Evolutionary conservation across 2,113 vertebrate species (phyloP), one percentile per base, ranked within the genome.

Genomic region (Cavia aperea): DNA sequence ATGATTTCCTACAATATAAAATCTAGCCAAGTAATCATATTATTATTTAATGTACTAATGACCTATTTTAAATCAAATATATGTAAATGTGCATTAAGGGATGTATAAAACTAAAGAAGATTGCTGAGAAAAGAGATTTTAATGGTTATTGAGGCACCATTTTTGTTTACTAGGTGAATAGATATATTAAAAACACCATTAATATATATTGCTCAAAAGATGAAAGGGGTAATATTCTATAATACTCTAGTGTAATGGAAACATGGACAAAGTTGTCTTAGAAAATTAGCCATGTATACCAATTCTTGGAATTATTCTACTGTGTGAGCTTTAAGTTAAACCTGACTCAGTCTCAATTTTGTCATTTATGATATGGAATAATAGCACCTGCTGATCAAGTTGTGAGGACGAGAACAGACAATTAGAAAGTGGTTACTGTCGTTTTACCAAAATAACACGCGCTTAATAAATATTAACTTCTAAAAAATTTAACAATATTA

Each of bases 1-100:
- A 68, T 77, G 29, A 81, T 43, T 81, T 93, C 82, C 43, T 79
- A n/a, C 13, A 54, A 36, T 79, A 86, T 81, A 92, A 90, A 95
- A 86, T 92, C 54, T 81, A 83, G 15, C 16, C 75, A 94, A 93
- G 24, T 81, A 90, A 93, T 78, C 51, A 84, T 49, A 26, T 24
- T 65, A 68, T 12, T 94, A 92, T 87, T 83, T 88, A 92, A 94
- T 90, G n/a, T 92, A 88, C 51, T 89, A 95, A 93, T 90, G n/a
- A 95, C 75, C 83, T 88, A 88, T 95, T 90, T 92, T 58, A 90
- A 94, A 92, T 82, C 16, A 1, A 79, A 78, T 92, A 88, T 88
- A 86, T 81, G 21, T 79, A 95, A 95, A 86, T 95, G 68, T 95
- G 79, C 86, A 95, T 95, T 93, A 46, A 93, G 58, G 63, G n/a